phyloP scores from a whole-genome alignment of 2,888 invertebrate genomes.

The Listrodromus nycthemerus region DNA sequence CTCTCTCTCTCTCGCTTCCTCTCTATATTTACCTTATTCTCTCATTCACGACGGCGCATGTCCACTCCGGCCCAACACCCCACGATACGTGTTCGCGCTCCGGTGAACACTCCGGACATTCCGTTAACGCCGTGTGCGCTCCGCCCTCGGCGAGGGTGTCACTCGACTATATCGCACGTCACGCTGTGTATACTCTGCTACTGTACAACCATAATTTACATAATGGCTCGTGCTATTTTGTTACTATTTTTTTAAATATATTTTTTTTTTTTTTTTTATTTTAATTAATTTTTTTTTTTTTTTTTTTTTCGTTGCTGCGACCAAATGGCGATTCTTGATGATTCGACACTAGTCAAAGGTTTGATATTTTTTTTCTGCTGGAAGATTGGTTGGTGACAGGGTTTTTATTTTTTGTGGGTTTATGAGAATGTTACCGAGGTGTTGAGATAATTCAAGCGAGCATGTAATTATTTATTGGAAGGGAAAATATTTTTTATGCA shows the following conservation, averaged over 20 bases:
- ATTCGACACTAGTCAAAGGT: too few relatives aligned
- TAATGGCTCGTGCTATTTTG: neutral
- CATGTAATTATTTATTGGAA: too few relatives aligned
- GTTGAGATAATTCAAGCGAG: too few relatives aligned
- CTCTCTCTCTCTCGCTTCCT: neutral
- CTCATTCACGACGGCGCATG: slow-evolving; percentile 27
- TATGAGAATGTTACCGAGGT: too few relatives aligned
- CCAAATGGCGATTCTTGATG: too few relatives aligned
- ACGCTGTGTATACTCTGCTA: neutral
- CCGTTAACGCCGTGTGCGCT: slow-evolving; percentile 2
- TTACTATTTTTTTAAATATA: too few relatives aligned
- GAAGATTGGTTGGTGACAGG: too few relatives aligned
- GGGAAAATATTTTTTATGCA: neutral
- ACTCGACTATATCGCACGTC: slow-evolving; percentile 6
- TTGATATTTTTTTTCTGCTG: too few relatives aligned
- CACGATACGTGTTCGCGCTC: slow-evolving; percentile 34
- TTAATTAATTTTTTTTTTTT: too few relatives aligned
- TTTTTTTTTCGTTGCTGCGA: too few relatives aligned
- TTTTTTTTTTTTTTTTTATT: neutral
- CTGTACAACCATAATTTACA: neutral
- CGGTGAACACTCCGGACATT: slow-evolving; percentile 47
- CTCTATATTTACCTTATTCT: slow-evolving; percentile 31
- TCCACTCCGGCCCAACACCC: slow-evolving; percentile 10
- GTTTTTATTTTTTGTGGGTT: too few relatives aligned
- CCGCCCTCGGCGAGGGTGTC: neutral